These are phyloP conservation scores for Anniella stebbinsi DNA, from an alignment of 2,797 vertebrate genomes.

Conservation along the genomic window DNA sequence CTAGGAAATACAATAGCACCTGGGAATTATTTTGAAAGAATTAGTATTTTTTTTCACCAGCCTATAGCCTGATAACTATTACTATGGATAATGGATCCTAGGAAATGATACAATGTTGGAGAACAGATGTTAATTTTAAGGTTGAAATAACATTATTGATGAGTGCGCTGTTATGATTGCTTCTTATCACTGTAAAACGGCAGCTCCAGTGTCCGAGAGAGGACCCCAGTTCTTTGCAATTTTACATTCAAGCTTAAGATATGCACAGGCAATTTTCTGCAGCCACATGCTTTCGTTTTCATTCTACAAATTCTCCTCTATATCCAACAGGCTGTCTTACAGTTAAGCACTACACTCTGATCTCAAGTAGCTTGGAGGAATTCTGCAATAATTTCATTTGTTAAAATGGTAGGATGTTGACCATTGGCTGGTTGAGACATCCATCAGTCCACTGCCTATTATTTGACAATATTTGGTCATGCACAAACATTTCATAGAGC, in stretches of 20 bases:
- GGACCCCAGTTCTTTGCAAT: conserved; percentile 6
- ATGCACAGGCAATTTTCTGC: not conserved
- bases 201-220: not conserved
- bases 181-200: conserved; percentile 8
- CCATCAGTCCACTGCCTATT: not conserved
- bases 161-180: not conserved
- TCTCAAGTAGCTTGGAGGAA: not conserved
- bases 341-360: not conserved
- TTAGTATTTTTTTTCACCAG: not conserved
- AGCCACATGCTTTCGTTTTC: not conserved
- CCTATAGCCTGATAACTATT: conserved; percentile 29
- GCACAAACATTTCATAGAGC: not conserved
- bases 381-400: not conserved
- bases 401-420: not conserved
- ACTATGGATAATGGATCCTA: conserved; percentile 19
- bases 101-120: conserved; percentile 37
- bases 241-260: conserved; percentile 5
- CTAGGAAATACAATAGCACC: conserved; percentile 9
- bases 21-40: conserved; percentile 26
- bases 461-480: not conserved
- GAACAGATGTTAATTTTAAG: conserved; percentile 60
- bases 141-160: conserved; percentile 54
- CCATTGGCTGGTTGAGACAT: not conserved
- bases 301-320: fast-evolving
- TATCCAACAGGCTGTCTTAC: not conserved